Conservation (phyloP, 2,113 vertebrate genomes). For the Steatornis caripensis region DNA sequence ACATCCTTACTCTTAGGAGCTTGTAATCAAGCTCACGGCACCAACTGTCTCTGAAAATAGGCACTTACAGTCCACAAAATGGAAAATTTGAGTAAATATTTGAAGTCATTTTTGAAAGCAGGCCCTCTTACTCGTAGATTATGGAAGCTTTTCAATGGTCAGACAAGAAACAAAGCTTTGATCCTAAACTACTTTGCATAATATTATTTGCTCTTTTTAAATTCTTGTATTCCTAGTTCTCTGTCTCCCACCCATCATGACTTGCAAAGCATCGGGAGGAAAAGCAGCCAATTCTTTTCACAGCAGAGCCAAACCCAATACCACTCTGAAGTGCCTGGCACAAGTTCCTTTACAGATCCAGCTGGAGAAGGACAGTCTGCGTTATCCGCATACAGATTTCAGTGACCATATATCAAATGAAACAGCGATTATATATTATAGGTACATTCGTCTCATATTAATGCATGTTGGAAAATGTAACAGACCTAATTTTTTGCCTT, state of each 20-base stretch:
- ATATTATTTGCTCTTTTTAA: slow-evolving; percentile 46
- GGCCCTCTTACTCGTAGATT: background rate
- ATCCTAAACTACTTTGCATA: slow-evolving; percentile 42
- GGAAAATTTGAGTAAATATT: background rate
- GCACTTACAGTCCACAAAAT: background rate
- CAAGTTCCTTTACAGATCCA: background rate
- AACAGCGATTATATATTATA: background rate
- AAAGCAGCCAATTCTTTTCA: slow-evolving; percentile 29
- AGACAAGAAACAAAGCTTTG: slow-evolving; percentile 51
- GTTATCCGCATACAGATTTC: background rate
- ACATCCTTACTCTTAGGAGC: background rate
- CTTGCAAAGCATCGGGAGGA: background rate
- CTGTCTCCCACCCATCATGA: slow-evolving; percentile 27
- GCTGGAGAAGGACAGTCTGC: background rate
- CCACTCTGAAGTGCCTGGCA: slow-evolving; percentile 36
- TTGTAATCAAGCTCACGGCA: background rate
- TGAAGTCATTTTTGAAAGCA: background rate
- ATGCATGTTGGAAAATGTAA: background rate
- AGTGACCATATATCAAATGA: background rate
- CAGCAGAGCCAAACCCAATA: slow-evolving; percentile 13
- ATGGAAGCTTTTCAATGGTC: slow-evolving; percentile 7
- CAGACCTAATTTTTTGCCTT: background rate
- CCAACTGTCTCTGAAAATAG: background rate
- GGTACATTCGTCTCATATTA: background rate
- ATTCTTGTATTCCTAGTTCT: slow-evolving; percentile 3